Conservation (phyloP, 2,797 vertebrate genomes). For the Malurus splendens region DNA sequence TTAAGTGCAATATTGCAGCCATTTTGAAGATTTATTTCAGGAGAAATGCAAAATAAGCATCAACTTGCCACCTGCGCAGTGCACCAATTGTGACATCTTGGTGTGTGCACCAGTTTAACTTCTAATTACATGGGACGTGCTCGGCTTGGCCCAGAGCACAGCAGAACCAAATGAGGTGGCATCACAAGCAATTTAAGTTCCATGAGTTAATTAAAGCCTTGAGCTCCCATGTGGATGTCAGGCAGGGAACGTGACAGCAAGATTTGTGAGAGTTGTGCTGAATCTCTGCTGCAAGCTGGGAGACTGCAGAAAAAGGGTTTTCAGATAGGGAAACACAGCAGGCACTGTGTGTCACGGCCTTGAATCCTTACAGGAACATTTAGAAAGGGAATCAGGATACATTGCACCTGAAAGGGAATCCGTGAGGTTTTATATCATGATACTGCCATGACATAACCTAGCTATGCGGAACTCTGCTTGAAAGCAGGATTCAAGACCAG, state of each 20-base stretch:
- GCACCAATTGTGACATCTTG: background rate
- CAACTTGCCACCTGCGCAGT: background rate
- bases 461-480: background rate
- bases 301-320: background rate
- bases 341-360: fast-evolving
- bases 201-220: constrained; percentile 6
- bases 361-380: background rate
- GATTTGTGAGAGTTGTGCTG: background rate
- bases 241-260: background rate
- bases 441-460: background rate
- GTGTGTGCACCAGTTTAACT: background rate
- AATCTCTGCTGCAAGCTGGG: background rate
- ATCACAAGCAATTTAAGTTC: background rate
- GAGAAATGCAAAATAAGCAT: background rate
- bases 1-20: background rate
- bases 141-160: background rate
- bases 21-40: background rate
- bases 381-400: fast-evolving
- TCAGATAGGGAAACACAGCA: background rate
- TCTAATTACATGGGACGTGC: background rate
- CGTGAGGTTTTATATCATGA: background rate
- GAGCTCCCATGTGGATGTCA: background rate
- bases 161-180: background rate
- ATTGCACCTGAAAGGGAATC: background rate
- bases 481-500: background rate